These are phyloP conservation scores for Sanderia malayensis DNA, from an alignment of 30 jellyfish, hydroid and myxozoan genomes.

Conservation along the genomic window DNA sequence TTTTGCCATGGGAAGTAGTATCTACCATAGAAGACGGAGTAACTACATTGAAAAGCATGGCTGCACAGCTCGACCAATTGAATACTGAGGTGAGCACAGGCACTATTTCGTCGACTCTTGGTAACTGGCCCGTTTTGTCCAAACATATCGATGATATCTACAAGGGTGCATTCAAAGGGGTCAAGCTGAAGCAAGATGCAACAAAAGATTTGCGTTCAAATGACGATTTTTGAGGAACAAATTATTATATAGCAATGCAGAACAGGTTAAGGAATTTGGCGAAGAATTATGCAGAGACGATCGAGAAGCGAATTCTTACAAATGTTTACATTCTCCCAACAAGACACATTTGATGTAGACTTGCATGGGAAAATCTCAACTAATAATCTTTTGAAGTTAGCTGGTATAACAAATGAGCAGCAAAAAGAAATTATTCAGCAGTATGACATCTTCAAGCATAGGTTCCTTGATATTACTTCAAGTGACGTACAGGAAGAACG, in stretches of 20 bases:
- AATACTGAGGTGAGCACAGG: slow-evolving; percentile 15
- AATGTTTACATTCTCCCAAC: no score
- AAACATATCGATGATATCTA: slow-evolving; percentile 30
- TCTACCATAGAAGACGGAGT: slow-evolving; percentile 20
- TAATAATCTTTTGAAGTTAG: slow-evolving; percentile 22
- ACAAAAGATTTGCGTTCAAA: no score
- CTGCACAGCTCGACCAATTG: slow-evolving; percentile 16
- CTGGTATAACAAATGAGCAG: slow-evolving; percentile 11
- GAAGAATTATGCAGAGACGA: background rate
- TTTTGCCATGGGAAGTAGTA: slow-evolving; percentile 33
- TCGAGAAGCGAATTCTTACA: no score
- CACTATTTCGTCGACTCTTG: slow-evolving; percentile 11
- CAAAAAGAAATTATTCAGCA: slow-evolving; percentile 6
- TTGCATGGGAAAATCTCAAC: slow-evolving; percentile 12
- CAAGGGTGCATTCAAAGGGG: background rate
- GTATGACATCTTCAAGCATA: slow-evolving; percentile 12
- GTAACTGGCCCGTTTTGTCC: slow-evolving; percentile 40
- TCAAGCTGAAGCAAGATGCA: no score
- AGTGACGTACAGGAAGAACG: slow-evolving; percentile 32
- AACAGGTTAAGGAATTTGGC: background rate
- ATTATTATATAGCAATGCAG: no score
- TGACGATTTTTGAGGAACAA: no score
- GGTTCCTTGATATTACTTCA: no score
- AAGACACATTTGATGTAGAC: no score
- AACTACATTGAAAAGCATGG: slow-evolving; percentile 16